Evolutionary conservation across 2,797 vertebrate species (phyloP).

Genomic region (Galagoides demidoff): DNA sequence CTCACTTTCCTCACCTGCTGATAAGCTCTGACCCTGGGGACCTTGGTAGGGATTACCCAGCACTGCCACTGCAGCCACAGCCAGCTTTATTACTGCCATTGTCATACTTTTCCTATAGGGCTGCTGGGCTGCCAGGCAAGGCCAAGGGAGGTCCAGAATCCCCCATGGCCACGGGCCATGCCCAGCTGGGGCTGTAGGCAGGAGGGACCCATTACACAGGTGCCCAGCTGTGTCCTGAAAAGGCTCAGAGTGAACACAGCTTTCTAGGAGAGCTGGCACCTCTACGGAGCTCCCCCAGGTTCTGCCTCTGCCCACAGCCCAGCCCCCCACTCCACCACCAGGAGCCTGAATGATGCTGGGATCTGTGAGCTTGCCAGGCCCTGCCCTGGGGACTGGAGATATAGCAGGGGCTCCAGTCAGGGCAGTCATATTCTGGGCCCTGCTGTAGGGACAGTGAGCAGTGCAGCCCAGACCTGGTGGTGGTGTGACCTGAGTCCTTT

Average conservation of each 20-base stretch:
- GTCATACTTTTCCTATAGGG: background rate
- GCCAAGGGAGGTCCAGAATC: no score
- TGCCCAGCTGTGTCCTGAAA: background rate
- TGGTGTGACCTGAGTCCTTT: background rate
- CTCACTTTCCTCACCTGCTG: background rate
- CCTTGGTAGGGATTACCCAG: no score
- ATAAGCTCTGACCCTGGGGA: background rate
- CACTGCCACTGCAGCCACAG: no score
- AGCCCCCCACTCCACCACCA: background rate
- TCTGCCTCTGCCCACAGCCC: background rate
- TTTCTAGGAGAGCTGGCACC: background rate
- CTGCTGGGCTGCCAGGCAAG: background rate
- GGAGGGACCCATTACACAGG: background rate
- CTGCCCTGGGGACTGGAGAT: background rate
- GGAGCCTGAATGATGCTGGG: background rate
- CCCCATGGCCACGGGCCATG: background rate
- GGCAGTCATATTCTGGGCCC: background rate
- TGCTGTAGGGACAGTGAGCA: background rate
- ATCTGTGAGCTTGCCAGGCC: background rate
- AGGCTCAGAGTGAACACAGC: background rate
- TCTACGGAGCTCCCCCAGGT: background rate
- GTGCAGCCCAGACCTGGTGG: background rate
- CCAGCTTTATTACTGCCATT: no score
- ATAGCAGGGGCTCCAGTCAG: accelerated
- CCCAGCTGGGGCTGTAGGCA: background rate